Evolutionary conservation across 1,140 invertebrate species (phyloP).

Genomic region (Pogonomyrmex californicus): DNA sequence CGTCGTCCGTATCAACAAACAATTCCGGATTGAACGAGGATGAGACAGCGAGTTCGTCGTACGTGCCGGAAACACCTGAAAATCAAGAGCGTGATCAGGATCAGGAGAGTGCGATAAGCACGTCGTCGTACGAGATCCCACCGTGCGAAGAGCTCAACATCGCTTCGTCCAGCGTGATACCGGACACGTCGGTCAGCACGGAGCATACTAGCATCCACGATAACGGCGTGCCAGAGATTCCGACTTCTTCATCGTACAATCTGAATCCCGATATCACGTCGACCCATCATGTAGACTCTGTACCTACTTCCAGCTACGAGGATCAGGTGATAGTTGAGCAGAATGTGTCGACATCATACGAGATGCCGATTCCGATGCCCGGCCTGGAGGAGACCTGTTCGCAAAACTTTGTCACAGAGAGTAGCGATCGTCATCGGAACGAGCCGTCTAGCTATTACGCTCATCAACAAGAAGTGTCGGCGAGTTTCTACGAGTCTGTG

Average conservation of each 20-base stretch:
- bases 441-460: constrained; percentile 83
- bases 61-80: constrained; percentile 85
- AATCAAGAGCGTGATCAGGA: constrained; percentile 85
- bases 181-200: constrained; percentile 80
- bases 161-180: constrained; percentile 83
- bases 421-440: constrained; percentile 80
- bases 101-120: constrained; percentile 86
- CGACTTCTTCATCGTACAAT: constrained; percentile 84
- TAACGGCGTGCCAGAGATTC: constrained; percentile 84
- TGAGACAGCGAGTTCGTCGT: constrained; percentile 85
- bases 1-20: constrained; percentile 81
- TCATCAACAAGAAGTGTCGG: constrained; percentile 81
- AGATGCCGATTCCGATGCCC: constrained; percentile 83
- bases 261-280: constrained; percentile 84
- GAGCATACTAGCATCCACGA: constrained; percentile 84
- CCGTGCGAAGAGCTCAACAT: constrained; percentile 86
- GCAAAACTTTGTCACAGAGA: constrained; percentile 84
- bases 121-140: constrained; percentile 85
- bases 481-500: constrained; percentile 79
- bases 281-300: constrained; percentile 80
- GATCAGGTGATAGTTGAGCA: constrained; percentile 83
- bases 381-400: constrained; percentile 83
- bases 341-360: constrained; percentile 84
- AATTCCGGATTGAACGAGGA: constrained; percentile 84
- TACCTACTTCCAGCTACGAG: constrained; percentile 84